Percentiles rank a stretch among this genome's conserved stretches.
phyloP scores from a whole-genome alignment of 2,888 invertebrate genomes.

The Lissonota sp. region DNA sequence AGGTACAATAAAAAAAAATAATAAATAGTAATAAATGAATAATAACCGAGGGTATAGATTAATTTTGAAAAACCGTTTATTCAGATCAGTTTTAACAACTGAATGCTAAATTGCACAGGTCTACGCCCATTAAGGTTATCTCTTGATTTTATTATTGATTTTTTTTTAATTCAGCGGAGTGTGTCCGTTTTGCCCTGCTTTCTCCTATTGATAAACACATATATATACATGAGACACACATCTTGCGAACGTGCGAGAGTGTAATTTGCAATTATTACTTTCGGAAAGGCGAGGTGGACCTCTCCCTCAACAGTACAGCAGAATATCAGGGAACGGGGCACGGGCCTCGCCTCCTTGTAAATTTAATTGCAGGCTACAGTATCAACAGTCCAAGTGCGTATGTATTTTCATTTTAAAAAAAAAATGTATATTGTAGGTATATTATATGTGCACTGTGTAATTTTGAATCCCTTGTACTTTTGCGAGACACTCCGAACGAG shows the following conservation, averaged over 20 bases:
- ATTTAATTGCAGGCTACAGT: slow-evolving; percentile 57
- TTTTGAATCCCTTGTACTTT: slow-evolving; percentile 18
- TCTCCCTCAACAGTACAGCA: not conserved
- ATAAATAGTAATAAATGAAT: too few species aligned
- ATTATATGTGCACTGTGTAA: not conserved
- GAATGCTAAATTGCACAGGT: too few species aligned
- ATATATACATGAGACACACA: slow-evolving; percentile 31
- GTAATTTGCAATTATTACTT: slow-evolving; percentile 75
- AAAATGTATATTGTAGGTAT: slow-evolving; percentile 7
- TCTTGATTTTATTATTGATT: too few species aligned
- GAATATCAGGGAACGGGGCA: slow-evolving; percentile 32
- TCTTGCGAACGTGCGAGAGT: slow-evolving; percentile 62
- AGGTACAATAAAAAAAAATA: too few species aligned
- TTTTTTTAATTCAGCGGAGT: too few species aligned
- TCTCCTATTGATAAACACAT: not conserved
- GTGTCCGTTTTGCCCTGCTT: too few species aligned
- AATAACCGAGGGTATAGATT: too few species aligned
- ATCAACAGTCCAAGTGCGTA: slow-evolving; percentile 42
- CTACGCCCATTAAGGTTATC: too few species aligned
- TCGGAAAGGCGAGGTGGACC: slow-evolving; percentile 50
- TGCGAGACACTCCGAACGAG: not conserved
- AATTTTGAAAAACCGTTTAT: too few species aligned
- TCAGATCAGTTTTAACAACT: too few species aligned
- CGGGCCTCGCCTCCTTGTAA: slow-evolving; percentile 56
- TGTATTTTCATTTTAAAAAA: not conserved